Evolutionary conservation across 2,797 vertebrate species (phyloP).

Genomic region (Nyctalus aviator): DNA sequence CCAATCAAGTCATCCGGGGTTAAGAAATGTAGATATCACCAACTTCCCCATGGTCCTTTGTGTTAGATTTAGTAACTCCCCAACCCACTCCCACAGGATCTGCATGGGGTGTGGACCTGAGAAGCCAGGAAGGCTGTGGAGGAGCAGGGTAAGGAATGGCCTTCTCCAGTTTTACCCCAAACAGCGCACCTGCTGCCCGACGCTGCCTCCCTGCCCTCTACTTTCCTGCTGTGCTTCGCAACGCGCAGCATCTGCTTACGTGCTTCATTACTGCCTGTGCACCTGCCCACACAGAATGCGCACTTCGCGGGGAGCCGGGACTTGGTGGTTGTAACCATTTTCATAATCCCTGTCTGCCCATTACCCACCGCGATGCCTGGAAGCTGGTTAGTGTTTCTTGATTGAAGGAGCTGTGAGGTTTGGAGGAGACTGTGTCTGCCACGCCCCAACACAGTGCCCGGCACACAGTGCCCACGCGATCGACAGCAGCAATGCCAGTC

Average conservation of each 20-base stretch:
- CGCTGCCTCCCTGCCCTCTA: background rate
- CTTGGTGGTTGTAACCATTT: background rate
- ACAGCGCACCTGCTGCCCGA: fast-evolving
- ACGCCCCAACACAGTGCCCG: background rate
- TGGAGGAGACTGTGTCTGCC: background rate
- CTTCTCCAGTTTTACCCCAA: background rate
- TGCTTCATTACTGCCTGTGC: background rate
- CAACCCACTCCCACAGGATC: too few species aligned
- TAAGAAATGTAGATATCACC: background rate
- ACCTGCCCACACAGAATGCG: background rate
- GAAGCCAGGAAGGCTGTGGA: too few species aligned
- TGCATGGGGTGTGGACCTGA: too few species aligned
- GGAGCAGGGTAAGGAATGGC: too few species aligned
- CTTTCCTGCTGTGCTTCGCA: background rate
- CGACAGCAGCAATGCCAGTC: background rate
- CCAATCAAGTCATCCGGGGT: background rate
- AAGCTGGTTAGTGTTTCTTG: background rate
- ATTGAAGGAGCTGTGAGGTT: background rate
- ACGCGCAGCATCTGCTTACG: background rate
- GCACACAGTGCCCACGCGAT: fast-evolving
- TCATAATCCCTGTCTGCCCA: background rate
- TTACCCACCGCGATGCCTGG: background rate
- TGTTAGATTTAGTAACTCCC: background rate
- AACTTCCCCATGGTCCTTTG: background rate
- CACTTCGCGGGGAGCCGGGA: background rate